Percentiles rank a stretch among this genome's conserved stretches.
These are phyloP conservation scores for Gymnothorax javanicus DNA, from an alignment of 2,797 vertebrate species.

Conservation along the genomic window DNA sequence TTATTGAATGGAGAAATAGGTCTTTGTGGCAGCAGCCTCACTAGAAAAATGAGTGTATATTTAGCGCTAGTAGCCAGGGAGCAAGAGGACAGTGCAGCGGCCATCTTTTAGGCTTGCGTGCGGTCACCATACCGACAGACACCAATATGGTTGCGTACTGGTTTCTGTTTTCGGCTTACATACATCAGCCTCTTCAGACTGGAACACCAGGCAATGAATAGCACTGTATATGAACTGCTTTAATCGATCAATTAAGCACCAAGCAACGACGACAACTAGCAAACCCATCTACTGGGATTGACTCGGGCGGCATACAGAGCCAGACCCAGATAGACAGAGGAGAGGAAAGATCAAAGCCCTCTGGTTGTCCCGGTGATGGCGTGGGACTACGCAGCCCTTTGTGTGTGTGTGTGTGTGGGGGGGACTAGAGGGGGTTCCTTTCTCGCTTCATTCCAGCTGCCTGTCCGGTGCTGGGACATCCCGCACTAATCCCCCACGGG, in stretches of 20 bases:
- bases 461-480: not conserved
- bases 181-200: no score
- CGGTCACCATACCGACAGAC: not conserved
- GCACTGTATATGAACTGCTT: no score
- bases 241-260: no score
- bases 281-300: not conserved
- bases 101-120: not conserved
- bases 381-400: not conserved
- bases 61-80: not conserved
- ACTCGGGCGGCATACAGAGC: not conserved
- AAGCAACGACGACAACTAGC: no score
- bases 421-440: not conserved
- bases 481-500: conserved; percentile 16
- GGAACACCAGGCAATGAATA: no score
- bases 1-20: not conserved
- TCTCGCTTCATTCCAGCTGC: not conserved
- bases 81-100: not conserved
- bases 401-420: not conserved
- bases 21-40: not conserved
- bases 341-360: not conserved
- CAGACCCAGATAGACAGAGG: not conserved
- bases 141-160: no score
- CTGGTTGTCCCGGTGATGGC: no score
- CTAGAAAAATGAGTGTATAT: not conserved
- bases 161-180: no score